phyloP scores from a whole-genome alignment of 2,113 vertebrate genomes.

The Meleagris gallopavo region DNA sequence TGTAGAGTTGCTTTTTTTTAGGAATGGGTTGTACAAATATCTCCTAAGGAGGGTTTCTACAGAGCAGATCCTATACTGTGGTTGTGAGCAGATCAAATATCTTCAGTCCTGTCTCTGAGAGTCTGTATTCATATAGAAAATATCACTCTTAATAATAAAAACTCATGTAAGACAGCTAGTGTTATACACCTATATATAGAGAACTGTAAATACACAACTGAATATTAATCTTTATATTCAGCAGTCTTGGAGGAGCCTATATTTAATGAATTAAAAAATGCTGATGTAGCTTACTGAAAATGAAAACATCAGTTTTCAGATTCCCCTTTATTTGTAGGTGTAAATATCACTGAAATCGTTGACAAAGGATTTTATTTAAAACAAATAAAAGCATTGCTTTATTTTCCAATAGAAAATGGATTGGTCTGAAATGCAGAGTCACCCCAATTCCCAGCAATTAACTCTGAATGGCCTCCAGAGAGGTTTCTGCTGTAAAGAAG shows the following conservation, averaged over 20 bases:
- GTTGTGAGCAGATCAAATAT: background rate
- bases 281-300: background rate
- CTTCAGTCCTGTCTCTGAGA: background rate
- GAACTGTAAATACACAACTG: background rate
- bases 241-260: background rate
- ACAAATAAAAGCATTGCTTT: background rate
- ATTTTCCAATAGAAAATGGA: background rate
- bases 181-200: background rate
- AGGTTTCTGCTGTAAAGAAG: background rate
- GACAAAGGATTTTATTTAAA: background rate
- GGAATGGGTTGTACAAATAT: background rate
- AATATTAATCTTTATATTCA: background rate
- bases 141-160: background rate
- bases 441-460: slow-evolving; percentile 11
- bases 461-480: background rate
- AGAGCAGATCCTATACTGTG: background rate
- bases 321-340: background rate
- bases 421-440: background rate
- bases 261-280: background rate
- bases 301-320: background rate
- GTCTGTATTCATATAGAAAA: background rate
- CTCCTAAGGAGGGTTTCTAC: background rate
- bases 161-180: background rate
- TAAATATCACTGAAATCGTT: background rate
- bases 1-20: background rate